phyloP scores from a whole-genome alignment of 2,888 invertebrate species.

The Sarcophaga caerulescens region DNA sequence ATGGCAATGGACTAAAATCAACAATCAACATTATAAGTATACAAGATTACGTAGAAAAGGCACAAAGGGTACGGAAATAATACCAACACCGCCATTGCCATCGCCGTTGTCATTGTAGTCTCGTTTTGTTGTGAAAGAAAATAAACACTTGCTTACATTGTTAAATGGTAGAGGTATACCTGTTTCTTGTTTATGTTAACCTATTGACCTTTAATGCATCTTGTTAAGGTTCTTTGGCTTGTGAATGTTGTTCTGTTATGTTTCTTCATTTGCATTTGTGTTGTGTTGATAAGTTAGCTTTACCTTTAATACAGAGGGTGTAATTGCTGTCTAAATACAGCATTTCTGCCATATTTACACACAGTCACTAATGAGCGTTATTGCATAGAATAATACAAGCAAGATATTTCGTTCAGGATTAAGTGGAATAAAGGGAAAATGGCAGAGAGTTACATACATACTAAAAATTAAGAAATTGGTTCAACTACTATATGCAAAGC shows the following conservation, averaged over 20 bases:
- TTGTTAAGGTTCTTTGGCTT: conserved; percentile 4
- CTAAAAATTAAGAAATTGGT: no score
- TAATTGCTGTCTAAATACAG: conserved; percentile 26
- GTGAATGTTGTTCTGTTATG: conserved; percentile 2
- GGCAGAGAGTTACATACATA: no score
- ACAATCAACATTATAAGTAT: conserved; percentile 26
- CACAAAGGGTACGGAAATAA: background rate
- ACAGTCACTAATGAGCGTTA: background rate
- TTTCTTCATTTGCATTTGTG: conserved; percentile 25
- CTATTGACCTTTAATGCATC: conserved; percentile 55
- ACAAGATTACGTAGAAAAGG: background rate
- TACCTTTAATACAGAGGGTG: background rate
- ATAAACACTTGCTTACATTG: conserved; percentile 5
- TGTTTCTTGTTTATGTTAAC: conserved; percentile 33
- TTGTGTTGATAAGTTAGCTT: conserved; percentile 42
- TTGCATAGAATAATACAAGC: background rate
- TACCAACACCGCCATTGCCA: background rate
- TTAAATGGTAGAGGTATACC: conserved; percentile 4
- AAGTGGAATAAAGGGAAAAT: no score
- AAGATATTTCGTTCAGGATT: no score
- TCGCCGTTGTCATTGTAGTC: background rate
- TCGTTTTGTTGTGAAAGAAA: background rate
- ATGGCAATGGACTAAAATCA: conserved; percentile 22
- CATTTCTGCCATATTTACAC: background rate
- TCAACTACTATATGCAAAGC: no score